Evolutionary conservation across 2,888 invertebrate species (phyloP).

Genomic region (Ormyrus rosae): DNA sequence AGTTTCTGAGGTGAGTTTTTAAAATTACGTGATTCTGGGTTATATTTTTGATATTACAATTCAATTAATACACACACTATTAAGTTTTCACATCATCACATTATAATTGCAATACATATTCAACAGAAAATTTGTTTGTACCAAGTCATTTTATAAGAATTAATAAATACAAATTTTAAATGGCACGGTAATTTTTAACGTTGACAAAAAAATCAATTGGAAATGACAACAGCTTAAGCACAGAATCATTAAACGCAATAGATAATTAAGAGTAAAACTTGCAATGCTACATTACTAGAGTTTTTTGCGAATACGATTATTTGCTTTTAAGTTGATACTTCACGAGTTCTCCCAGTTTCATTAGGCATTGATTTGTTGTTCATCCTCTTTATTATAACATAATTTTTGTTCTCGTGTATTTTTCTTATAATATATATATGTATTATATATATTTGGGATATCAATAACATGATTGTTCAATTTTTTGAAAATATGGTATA

Average conservation of each 20-base stretch:
- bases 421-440: not conserved
- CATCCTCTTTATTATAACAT: not conserved
- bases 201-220: not conserved
- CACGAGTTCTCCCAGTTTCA: not conserved
- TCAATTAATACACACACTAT: no score
- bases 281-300: slow-evolving; percentile 26
- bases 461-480: no score
- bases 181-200: no score
- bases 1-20: slow-evolving; percentile 64
- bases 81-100: no score
- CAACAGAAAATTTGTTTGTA: no score
- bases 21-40: no score
- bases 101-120: no score
- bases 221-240: not conserved
- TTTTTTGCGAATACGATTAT: slow-evolving; percentile 3
- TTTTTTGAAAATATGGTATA: no score
- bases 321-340: slow-evolving; percentile 12
- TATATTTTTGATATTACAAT: no score
- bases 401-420: not conserved
- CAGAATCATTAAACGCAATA: not conserved
- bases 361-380: slow-evolving; percentile 20
- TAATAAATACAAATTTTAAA: no score
- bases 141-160: no score
- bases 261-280: not conserved
- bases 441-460: no score